Evolutionary conservation across 2,797 vertebrate genomes (phyloP).

Genomic region (Gila robusta): DNA sequence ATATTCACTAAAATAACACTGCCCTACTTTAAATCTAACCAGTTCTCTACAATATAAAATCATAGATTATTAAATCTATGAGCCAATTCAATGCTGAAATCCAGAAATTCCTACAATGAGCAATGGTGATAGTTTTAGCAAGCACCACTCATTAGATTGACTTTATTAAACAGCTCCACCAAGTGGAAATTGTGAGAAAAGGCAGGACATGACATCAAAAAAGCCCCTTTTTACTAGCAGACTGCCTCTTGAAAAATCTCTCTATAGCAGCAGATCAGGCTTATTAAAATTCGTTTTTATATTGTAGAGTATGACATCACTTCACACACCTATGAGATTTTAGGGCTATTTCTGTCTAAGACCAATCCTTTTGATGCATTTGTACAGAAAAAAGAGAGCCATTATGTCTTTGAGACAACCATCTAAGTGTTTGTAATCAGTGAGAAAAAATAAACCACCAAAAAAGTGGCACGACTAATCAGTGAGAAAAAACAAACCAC

Average conservation of each 20-base stretch:
- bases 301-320: constrained; percentile 3
- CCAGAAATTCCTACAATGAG: not conserved
- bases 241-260: not conserved
- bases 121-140: not conserved
- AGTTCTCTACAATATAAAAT: not conserved
- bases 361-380: constrained; percentile 61
- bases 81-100: not conserved
- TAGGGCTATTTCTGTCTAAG: constrained; percentile 39
- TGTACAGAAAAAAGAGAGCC: constrained; percentile 55
- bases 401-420: constrained; percentile 38
- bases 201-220: not conserved
- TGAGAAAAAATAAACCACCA: constrained; percentile 1
- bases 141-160: not conserved
- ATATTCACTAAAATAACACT: no score
- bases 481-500: constrained; percentile 14
- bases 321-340: constrained; percentile 14
- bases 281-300: not conserved
- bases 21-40: not conserved
- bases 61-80: no score
- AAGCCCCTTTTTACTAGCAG: not conserved
- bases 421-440: constrained; percentile 40
- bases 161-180: constrained; percentile 35
- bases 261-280: not conserved
- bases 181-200: constrained; percentile 2
- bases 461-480: not conserved